phyloP scores from a whole-genome alignment of 2,888 invertebrate species.

The Synanthedon vespiformis region DNA sequence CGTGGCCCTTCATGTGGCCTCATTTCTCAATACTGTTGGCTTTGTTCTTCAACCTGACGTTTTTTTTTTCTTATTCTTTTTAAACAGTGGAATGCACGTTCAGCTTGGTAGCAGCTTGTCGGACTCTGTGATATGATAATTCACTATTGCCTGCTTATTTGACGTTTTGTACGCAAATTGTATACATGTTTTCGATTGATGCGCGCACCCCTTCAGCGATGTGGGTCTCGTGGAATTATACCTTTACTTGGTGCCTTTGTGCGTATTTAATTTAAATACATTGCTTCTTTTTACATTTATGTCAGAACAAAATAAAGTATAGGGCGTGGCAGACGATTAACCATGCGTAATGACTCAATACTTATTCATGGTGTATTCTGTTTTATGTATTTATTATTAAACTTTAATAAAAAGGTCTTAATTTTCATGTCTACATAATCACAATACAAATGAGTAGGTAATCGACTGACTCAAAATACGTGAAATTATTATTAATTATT shows the following conservation, averaged over 20 bases:
- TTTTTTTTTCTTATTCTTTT: not conserved
- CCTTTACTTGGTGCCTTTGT: too few species aligned
- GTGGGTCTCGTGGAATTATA: too few species aligned
- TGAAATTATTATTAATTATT: too few species aligned
- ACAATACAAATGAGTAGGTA: not conserved
- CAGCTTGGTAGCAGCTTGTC: not conserved
- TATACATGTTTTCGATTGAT: not conserved
- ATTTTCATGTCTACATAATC: too few species aligned
- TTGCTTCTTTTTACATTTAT: too few species aligned
- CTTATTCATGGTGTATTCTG: too few species aligned
- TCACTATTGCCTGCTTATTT: not conserved
- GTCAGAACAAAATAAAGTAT: too few species aligned
- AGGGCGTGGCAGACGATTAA: too few species aligned
- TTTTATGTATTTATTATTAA: too few species aligned
- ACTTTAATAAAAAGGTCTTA: too few species aligned
- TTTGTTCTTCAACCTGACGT: slow-evolving; percentile 29
- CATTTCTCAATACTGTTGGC: slow-evolving; percentile 53
- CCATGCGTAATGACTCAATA: too few species aligned
- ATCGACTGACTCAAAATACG: not conserved
- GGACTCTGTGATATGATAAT: not conserved
- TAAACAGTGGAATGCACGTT: not conserved
- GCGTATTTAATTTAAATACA: too few species aligned
- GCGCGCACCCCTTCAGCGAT: not conserved
- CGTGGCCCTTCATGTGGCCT: slow-evolving; percentile 60
- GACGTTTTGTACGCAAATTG: not conserved